Evolutionary conservation across 2,888 invertebrate genomes (phyloP).

Genomic region (Leptogaster cylindrica): DNA sequence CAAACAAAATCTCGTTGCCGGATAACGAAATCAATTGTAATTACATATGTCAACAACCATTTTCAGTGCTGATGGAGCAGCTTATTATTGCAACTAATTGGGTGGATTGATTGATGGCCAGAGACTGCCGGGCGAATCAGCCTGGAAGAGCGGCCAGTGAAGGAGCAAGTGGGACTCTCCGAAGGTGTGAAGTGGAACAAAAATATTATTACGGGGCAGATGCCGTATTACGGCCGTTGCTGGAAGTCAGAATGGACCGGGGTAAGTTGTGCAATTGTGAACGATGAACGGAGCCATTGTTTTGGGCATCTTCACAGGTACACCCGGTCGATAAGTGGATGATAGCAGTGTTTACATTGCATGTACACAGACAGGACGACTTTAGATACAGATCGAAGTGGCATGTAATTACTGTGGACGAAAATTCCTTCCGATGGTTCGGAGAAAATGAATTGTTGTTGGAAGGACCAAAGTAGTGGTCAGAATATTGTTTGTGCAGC

Average conservation of each 20-base stretch:
- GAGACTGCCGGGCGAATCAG: constrained; percentile 10
- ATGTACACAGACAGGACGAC: too few relatives aligned
- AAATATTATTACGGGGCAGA: constrained; percentile 19
- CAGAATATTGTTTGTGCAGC: too few relatives aligned
- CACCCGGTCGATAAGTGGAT: too few relatives aligned
- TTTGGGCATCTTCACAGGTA: too few relatives aligned
- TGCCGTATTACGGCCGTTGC: neutral
- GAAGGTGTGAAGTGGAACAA: constrained; percentile 28
- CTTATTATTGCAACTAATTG: constrained; percentile 42
- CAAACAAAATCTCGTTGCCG: constrained; percentile 44
- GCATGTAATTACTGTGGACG: too few relatives aligned
- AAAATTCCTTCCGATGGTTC: too few relatives aligned
- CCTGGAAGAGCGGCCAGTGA: neutral
- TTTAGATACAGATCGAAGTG: too few relatives aligned
- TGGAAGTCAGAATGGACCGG: constrained; percentile 8
- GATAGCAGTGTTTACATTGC: too few relatives aligned
- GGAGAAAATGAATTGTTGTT: too few relatives aligned
- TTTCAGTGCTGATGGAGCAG: constrained; percentile 48
- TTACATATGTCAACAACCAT: constrained; percentile 62
- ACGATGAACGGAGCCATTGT: too few relatives aligned
- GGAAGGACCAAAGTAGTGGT: too few relatives aligned
- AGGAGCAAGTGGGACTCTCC: neutral
- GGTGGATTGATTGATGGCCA: constrained; percentile 41
- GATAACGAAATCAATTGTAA: constrained; percentile 59
- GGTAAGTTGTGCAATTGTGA: too few relatives aligned